Conservation (phyloP, 2,797 vertebrate species). For the Coregonus ussuriensis region DNA sequence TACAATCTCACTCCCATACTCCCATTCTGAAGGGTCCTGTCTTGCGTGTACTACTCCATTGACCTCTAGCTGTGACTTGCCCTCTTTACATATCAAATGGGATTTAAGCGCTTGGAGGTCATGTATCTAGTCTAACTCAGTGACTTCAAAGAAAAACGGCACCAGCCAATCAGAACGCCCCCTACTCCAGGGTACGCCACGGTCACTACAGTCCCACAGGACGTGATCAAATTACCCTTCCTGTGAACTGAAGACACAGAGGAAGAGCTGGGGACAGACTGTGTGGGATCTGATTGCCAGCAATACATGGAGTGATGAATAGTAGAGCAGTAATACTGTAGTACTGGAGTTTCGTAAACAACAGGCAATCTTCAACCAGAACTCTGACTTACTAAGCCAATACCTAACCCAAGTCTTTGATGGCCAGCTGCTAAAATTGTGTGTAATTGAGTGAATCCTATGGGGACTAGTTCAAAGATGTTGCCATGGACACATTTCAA, state of each 20-base stretch:
- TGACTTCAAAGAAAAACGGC: background rate
- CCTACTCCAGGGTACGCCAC: background rate
- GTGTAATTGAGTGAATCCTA: background rate
- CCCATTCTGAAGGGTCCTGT: constrained; percentile 9
- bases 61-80: constrained; percentile 42
- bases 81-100: constrained; percentile 37
- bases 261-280: background rate
- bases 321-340: background rate
- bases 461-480: no score
- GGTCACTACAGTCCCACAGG: constrained; percentile 1
- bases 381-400: background rate
- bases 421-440: background rate
- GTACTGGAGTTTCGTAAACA: background rate
- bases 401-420: background rate
- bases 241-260: constrained; percentile 8
- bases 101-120: constrained; percentile 29
- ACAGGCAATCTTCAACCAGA: background rate
- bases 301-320: background rate
- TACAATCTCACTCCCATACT: constrained; percentile 24
- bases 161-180: background rate
- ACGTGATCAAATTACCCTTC: constrained; percentile 23
- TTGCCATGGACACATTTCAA: no score
- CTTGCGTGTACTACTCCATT: constrained; percentile 16
- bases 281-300: background rate
- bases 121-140: background rate